phyloP scores from a whole-genome alignment of 2,113 vertebrate genomes.

The Parotia lawesii region DNA sequence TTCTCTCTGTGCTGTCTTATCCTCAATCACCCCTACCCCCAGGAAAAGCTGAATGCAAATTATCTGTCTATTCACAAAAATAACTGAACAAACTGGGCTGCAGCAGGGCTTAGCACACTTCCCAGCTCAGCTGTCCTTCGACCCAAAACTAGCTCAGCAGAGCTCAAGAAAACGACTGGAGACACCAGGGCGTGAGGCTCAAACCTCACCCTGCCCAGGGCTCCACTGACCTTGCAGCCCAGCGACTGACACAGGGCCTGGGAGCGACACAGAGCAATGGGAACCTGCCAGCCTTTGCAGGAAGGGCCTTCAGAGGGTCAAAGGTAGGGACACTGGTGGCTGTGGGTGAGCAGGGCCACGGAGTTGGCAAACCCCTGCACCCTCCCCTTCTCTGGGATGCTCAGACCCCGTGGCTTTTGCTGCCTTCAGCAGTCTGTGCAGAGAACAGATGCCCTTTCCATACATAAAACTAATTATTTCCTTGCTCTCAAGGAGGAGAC shows the following conservation, averaged over 20 bases:
- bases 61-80: not conserved
- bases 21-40: accelerated
- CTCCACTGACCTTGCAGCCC: not conserved
- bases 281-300: not conserved
- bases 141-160: not conserved
- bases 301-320: not conserved
- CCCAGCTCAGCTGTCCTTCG: not conserved
- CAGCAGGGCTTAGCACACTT: not conserved
- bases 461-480: not conserved
- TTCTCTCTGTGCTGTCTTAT: not conserved
- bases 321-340: not conserved
- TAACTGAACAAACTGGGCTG: not conserved
- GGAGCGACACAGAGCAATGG: accelerated
- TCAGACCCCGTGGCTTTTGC: not conserved
- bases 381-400: not conserved
- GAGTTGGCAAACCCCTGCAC: accelerated
- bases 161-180: not conserved
- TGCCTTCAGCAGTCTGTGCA: not conserved
- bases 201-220: not conserved
- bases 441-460: not conserved
- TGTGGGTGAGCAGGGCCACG: not conserved
- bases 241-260: accelerated
- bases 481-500: not conserved
- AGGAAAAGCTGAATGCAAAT: not conserved
- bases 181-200: not conserved